phyloP scores from a whole-genome alignment of 2,888 invertebrate genomes.

The Ypsolopha sequella region DNA sequence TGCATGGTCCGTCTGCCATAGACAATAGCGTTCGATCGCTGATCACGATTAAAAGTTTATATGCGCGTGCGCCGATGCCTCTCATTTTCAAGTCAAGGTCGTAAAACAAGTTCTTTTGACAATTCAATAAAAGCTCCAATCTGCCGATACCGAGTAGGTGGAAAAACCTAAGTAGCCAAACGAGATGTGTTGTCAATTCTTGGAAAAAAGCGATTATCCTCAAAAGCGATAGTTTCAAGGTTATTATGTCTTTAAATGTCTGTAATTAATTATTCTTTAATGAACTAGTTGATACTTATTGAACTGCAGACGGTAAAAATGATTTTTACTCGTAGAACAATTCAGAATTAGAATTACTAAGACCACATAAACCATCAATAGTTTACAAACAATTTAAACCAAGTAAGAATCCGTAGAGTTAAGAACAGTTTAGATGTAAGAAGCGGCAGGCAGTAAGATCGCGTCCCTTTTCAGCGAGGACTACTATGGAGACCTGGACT shows the following conservation, averaged over 20 bases:
- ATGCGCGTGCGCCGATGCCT: conserved; percentile 18
- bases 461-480: conserved; percentile 87
- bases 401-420: background rate
- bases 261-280: background rate
- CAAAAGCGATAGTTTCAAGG: background rate
- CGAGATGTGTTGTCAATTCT: background rate
- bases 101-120: conserved; percentile 17
- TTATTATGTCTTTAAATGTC: background rate
- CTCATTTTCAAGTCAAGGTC: conserved; percentile 22
- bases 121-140: conserved; percentile 23
- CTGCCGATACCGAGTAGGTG: background rate
- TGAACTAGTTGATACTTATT: no score
- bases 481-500: conserved; percentile 95
- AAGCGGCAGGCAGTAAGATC: conserved; percentile 58
- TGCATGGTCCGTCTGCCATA: conserved; percentile 26
- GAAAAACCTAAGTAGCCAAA: background rate
- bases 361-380: no score
- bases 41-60: conserved; percentile 7
- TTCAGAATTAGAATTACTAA: no score
- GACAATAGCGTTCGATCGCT: conserved; percentile 23
- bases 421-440: conserved; percentile 16
- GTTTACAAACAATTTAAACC: no score
- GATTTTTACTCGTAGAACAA: no score
- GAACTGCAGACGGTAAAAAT: no score
- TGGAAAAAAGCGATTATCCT: background rate